Conservation (phyloP, 1,140 invertebrate genomes). For the Latrodectus geometricus region DNA sequence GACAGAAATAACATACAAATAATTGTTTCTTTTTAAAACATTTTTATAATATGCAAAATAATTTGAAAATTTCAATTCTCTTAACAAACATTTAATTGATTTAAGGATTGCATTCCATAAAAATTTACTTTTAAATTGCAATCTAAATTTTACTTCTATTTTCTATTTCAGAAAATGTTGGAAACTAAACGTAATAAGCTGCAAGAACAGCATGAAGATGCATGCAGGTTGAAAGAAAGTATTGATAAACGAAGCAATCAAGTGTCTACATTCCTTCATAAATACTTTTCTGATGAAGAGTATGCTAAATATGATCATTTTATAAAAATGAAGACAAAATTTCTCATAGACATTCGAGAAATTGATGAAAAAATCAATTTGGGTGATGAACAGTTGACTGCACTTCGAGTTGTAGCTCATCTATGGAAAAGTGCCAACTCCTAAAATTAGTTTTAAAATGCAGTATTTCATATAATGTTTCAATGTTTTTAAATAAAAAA, state of each 20-base stretch:
- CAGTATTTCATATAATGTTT: not conserved
- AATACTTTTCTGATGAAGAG: slow-evolving; percentile 81
- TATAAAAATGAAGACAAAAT: slow-evolving; percentile 91
- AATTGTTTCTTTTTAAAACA: too few relatives aligned
- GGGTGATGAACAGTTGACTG: slow-evolving; percentile 84
- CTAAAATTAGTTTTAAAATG: slow-evolving; percentile 17
- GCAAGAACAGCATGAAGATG: slow-evolving; percentile 84
- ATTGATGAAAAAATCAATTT: slow-evolving; percentile 89
- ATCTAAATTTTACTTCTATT: not conserved
- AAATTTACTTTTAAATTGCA: too few relatives aligned
- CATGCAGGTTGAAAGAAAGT: slow-evolving; percentile 83
- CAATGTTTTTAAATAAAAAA: too few relatives aligned
- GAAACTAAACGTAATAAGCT: slow-evolving; percentile 81
- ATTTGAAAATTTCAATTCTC: too few relatives aligned
- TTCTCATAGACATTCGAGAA: slow-evolving; percentile 86
- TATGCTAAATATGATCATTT: slow-evolving; percentile 88
- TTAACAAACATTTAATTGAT: too few relatives aligned
- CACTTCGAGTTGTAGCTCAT: slow-evolving; percentile 71
- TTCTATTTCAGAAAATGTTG: not conserved
- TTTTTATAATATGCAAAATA: too few relatives aligned
- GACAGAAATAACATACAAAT: too few relatives aligned
- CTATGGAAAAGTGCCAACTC: slow-evolving; percentile 61
- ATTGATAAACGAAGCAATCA: slow-evolving; percentile 84
- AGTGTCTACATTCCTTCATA: slow-evolving; percentile 80
- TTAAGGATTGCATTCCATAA: too few relatives aligned